Base-by-base conservation (phyloP, 2,888 invertebrate species). In the Apoda limacodes region DNA sequence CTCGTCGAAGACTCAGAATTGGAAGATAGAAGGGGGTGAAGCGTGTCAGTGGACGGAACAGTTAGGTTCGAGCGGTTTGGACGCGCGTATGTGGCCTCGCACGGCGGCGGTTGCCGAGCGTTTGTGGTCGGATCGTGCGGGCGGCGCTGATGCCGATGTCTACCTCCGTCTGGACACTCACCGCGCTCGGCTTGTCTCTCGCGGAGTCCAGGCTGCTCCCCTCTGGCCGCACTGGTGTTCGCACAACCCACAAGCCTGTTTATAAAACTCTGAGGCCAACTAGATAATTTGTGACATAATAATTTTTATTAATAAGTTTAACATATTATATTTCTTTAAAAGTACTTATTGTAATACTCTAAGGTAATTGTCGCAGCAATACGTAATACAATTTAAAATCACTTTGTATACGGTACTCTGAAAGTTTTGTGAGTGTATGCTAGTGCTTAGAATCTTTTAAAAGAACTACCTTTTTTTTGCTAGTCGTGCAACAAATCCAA, bases 31-130 rank as follows among this genome's bases (percentile, higher is more conserved):
- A 28, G 94, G 93, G 1, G 92, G 90, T 2, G 91, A 92, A 57
- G 92, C 87, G 9, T 90, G 92, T 39, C 82, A 92, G 48, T 95
- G 94, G 94, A 88, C 87, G 28, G 94, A 94, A 64, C 93, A 92
- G 72, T 84, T 88, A 22, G 89, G 87, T 37, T 84, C 89, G 50
- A 83, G 83, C 30, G 88, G 89, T 28, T 61, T 92, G 46, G 92
- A 92, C 59, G 85, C 88, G 43, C 84, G 93, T 52, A 72, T 93
- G 50, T 93, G 93, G 93, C 93, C 93, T 20, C 80, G 93, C 36
- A 83, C 88, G 3, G 89, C 92, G 0, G 93, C 93, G 2, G 69
- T 93, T 41, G 93, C 89, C 0, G 93, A 93, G 72, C 83, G 93
- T 44, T 67, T 91, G 42, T 90, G 90, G 90, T 82, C 84, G 23